Evolutionary conservation across 2,113 vertebrate species (phyloP).

Genomic region (Myrmophylax atrothorax): DNA sequence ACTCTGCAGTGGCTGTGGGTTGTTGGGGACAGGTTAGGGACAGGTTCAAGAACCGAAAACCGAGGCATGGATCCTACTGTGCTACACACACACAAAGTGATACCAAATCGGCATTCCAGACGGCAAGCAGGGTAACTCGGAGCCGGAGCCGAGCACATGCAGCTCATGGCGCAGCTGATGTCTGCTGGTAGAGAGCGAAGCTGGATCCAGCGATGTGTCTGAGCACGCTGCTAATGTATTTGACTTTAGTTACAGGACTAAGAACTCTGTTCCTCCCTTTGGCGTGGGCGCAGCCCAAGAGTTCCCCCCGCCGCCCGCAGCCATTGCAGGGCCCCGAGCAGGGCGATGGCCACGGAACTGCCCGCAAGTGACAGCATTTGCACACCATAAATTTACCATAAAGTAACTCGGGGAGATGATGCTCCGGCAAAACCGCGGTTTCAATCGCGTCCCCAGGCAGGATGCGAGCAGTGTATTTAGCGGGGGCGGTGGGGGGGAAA

Average conservation of each 20-base stretch:
- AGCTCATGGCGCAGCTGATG: background rate
- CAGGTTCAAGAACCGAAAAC: accelerated
- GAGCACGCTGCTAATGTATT: background rate
- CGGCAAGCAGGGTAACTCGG: accelerated
- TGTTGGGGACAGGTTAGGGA: background rate
- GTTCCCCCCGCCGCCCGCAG: background rate
- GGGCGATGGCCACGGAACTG: background rate
- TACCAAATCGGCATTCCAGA: background rate
- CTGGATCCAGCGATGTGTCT: background rate
- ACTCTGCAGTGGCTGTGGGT: background rate
- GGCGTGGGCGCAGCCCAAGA: background rate
- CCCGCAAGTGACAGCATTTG: background rate
- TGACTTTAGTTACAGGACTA: background rate
- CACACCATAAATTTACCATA: background rate
- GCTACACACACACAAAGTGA: background rate
- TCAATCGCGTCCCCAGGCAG: background rate
- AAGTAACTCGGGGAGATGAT: background rate
- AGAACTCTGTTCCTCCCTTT: background rate
- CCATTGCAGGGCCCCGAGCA: too few relatives aligned
- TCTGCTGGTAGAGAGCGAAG: background rate
- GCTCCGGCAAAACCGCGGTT: background rate
- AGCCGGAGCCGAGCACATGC: background rate
- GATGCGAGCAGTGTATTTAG: background rate
- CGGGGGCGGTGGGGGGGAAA: too few relatives aligned
- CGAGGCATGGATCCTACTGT: accelerated